These are phyloP conservation scores for Adoxophyes honmai DNA, from an alignment of 1,140 invertebrate genomes.

Conservation along the genomic window DNA sequence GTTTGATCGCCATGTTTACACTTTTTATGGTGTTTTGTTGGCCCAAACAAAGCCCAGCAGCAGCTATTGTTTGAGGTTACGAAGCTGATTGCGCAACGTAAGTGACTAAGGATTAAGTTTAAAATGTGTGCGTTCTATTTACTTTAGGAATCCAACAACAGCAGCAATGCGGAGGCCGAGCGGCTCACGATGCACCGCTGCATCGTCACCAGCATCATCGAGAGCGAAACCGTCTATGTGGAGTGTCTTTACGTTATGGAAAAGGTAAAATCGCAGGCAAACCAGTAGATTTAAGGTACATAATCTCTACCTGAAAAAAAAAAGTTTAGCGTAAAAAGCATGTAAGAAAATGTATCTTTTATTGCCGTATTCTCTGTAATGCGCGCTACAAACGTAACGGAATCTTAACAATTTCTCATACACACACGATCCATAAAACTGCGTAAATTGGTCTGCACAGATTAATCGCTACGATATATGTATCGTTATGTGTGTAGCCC, in stretches of 20 bases:
- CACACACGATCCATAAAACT: too few relatives aligned
- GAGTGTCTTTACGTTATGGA: constrained; percentile 92
- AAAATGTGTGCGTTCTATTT: constrained; percentile 24
- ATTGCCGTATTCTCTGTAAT: too few relatives aligned
- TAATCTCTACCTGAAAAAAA: too few relatives aligned
- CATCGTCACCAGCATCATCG: constrained; percentile 92
- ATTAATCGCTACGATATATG: too few relatives aligned
- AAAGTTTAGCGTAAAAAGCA: too few relatives aligned
- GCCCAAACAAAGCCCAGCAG: background rate
- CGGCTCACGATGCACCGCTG: constrained; percentile 87
- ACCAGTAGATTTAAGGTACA: too few relatives aligned
- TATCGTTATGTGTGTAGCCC: too few relatives aligned
- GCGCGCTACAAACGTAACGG: too few relatives aligned
- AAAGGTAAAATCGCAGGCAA: constrained; percentile 80
- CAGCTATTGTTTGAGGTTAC: constrained; percentile 5
- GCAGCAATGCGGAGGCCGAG: constrained; percentile 82
- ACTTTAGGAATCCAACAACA: constrained; percentile 69
- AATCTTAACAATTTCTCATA: too few relatives aligned
- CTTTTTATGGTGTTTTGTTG: background rate
- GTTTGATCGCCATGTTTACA: constrained; percentile 9
- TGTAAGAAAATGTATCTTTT: too few relatives aligned
- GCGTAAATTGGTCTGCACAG: too few relatives aligned
- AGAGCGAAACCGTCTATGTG: constrained; percentile 93
- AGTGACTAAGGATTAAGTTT: background rate
- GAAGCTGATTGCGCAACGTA: background rate